Conservation (phyloP, 2,797 vertebrate genomes). For the Mus spretus region DNA sequence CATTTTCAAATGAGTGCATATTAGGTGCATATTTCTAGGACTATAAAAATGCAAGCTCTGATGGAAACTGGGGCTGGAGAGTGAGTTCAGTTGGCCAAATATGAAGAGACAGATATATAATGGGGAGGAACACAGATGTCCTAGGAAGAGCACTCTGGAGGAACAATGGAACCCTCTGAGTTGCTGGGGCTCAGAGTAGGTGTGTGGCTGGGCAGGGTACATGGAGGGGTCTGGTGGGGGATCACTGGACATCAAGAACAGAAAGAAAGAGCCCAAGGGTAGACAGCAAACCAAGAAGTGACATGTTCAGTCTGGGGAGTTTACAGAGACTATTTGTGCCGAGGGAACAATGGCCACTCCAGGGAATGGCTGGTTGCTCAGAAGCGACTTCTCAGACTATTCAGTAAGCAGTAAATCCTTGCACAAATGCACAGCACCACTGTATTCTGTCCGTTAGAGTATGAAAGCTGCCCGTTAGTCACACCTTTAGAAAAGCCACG, state of each 20-base stretch:
- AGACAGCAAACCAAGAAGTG: neutral
- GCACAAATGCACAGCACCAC: too few species aligned
- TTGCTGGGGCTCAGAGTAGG: neutral
- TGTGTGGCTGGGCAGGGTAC: rapidly evolving
- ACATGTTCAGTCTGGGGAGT: neutral
- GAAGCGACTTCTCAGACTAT: neutral
- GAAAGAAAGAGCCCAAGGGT: neutral
- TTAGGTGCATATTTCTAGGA: neutral
- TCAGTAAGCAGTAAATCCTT: neutral
- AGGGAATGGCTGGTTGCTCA: neutral
- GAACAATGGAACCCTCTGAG: neutral
- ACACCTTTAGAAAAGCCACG: neutral
- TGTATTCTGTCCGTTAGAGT: neutral
- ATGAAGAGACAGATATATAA: neutral
- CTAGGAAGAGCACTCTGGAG: neutral
- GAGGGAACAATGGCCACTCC: neutral
- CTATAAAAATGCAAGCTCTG: neutral
- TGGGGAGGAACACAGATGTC: neutral
- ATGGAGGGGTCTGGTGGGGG: rapidly evolving
- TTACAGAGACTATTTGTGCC: neutral
- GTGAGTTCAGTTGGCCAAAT: neutral
- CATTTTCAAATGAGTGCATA: neutral
- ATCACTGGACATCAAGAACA: rapidly evolving
- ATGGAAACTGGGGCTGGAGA: neutral
- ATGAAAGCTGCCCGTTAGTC: neutral